Conservation (phyloP, 2,888 invertebrate species). For the Lottia scabra region DNA sequence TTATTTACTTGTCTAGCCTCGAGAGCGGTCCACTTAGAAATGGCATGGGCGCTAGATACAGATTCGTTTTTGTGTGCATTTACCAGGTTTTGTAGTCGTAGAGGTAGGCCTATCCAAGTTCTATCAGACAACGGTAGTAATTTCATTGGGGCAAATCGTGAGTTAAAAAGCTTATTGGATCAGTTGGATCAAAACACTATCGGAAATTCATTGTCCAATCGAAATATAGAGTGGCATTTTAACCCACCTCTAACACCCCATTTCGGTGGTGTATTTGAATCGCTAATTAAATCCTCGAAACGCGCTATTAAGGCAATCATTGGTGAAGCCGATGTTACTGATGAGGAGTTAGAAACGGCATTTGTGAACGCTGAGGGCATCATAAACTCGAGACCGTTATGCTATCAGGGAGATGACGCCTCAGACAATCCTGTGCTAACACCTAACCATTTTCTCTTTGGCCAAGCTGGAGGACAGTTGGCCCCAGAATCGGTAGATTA, state of each 20-base stretch:
- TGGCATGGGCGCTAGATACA: constrained; percentile 6
- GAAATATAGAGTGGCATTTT: constrained; percentile 28
- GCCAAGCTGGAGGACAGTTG: constrained; percentile 28
- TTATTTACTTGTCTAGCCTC: constrained; percentile 25
- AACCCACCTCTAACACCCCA: constrained; percentile 38
- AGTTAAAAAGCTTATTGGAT: constrained; percentile 14
- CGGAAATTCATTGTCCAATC: constrained; percentile 8
- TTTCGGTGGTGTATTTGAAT: constrained; percentile 34
- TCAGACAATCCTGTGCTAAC: constrained; percentile 10
- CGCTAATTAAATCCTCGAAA: constrained; percentile 34
- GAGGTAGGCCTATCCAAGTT: constrained; percentile 18
- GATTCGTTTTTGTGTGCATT: constrained; percentile 20
- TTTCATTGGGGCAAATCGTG: constrained; percentile 14
- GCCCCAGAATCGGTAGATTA: constrained; percentile 25
- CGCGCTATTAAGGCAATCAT: constrained; percentile 32
- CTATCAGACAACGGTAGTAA: constrained; percentile 19
- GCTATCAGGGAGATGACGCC: too few relatives aligned
- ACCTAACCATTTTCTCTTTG: constrained; percentile 22
- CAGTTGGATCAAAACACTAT: constrained; percentile 23
- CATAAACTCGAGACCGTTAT: constrained; percentile 31
- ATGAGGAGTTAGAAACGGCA: too few relatives aligned
- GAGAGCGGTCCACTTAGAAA: constrained; percentile 22
- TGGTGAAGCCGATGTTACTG: constrained; percentile 18
- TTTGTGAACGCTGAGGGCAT: constrained; percentile 34
- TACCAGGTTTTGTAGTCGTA: constrained; percentile 8